A percentile compares a stretch with the other conserved stretches of the same genome.
Conservation (phyloP, 2,888 invertebrate genomes). For the Scaptodrosophila latifasciaeformis region DNA sequence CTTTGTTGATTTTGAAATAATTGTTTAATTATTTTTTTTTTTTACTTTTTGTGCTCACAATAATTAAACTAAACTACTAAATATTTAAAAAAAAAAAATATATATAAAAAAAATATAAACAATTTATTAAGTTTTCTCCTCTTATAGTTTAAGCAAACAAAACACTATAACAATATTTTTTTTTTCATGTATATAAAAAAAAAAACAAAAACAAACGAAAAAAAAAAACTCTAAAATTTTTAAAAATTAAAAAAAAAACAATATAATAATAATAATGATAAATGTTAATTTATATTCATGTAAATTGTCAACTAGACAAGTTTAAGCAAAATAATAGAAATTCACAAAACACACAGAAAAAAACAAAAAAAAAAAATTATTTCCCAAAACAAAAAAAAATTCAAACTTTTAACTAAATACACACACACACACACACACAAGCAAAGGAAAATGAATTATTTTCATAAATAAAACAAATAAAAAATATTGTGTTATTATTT, state of each 20-base stretch:
- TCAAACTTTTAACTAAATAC: slow-evolving; percentile 3
- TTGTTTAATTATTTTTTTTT: slow-evolving; percentile 1
- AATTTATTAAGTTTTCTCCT: slow-evolving; percentile 29
- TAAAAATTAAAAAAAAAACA: slow-evolving; percentile 31
- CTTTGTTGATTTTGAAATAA: not conserved
- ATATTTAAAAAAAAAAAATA: slow-evolving; percentile 3
- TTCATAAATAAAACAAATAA: slow-evolving; percentile 58
- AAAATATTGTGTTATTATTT: slow-evolving; percentile 69
- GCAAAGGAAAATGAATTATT: slow-evolving; percentile 57
- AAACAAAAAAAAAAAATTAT: slow-evolving; percentile 14
- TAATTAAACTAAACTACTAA: slow-evolving; percentile 21
- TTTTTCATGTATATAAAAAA: slow-evolving; percentile 14
- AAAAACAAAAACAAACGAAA: slow-evolving; percentile 22
- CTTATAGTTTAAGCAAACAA: slow-evolving; percentile 21
- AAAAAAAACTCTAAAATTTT: slow-evolving; percentile 25
- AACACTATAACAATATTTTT: slow-evolving; percentile 17
- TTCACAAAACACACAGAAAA: slow-evolving; percentile 14
- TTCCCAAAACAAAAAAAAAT: slow-evolving; percentile 22
- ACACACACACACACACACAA: slow-evolving; percentile 21
- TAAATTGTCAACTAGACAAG: slow-evolving; percentile 51
- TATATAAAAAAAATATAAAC: slow-evolving; percentile 2
- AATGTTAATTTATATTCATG: slow-evolving; percentile 52
- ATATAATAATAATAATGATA: slow-evolving; percentile 36
- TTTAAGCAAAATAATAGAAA: slow-evolving; percentile 18
- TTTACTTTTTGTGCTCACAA: slow-evolving; percentile 3